Evolutionary conservation across 2,888 invertebrate genomes (phyloP).

Genomic region (Heliothis peltigera): DNA sequence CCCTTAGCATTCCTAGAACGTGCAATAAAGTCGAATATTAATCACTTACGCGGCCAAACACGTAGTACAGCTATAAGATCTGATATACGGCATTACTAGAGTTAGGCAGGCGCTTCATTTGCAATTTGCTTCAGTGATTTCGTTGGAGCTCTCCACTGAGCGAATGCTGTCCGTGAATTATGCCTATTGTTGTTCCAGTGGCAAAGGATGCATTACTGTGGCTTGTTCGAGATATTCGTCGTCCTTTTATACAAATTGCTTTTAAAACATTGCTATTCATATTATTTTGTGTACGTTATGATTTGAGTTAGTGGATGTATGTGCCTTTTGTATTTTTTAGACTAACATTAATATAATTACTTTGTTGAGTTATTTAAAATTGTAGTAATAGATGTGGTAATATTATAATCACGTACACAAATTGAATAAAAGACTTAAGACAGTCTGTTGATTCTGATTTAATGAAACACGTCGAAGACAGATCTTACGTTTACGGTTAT

Average conservation of each 20-base stretch:
- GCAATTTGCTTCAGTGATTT: slow-evolving; percentile 84
- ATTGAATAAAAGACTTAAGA: too few relatives aligned
- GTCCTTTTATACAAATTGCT: slow-evolving; percentile 60
- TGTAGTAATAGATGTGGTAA: too few relatives aligned
- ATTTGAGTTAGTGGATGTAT: slow-evolving; percentile 28
- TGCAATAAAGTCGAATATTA: slow-evolving; percentile 58
- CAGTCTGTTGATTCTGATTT: too few relatives aligned
- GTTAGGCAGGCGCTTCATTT: slow-evolving; percentile 76
- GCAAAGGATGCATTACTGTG: slow-evolving; percentile 69
- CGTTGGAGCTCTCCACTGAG: slow-evolving; percentile 74
- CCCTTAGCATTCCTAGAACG: slow-evolving; percentile 31
- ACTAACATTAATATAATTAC: too few relatives aligned
- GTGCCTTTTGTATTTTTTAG: not conserved
- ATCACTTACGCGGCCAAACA: slow-evolving; percentile 62
- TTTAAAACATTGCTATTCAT: slow-evolving; percentile 51
- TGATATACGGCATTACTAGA: slow-evolving; percentile 63
- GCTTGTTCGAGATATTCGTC: slow-evolving; percentile 66
- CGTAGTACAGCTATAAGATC: slow-evolving; percentile 63
- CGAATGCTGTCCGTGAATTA: slow-evolving; percentile 75
- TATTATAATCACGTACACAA: too few relatives aligned
- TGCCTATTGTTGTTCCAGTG: slow-evolving; percentile 77
- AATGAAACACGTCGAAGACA: too few relatives aligned
- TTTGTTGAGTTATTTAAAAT: too few relatives aligned
- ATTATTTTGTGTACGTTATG: slow-evolving; percentile 34
- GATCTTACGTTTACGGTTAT: too few relatives aligned